phyloP scores from a whole-genome alignment of 2,888 invertebrate species.

The Mesochorus sp. region DNA sequence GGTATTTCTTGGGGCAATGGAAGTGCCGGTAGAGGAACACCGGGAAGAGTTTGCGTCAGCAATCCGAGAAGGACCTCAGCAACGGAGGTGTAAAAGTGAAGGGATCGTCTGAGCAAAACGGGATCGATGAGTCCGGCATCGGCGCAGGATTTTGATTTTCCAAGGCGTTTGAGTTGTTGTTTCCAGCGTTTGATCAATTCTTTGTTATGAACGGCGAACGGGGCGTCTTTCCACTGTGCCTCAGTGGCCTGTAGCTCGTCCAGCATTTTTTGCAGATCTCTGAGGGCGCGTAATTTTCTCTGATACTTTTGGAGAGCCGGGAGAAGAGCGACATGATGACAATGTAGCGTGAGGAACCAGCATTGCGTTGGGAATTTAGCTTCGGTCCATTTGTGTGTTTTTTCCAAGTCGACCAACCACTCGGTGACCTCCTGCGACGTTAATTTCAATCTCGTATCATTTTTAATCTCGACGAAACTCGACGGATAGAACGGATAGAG shows the following conservation, averaged over 20 bases:
- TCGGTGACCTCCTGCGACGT: conserved; percentile 91
- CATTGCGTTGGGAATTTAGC: conserved; percentile 98
- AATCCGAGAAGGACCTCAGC: conserved; percentile 90
- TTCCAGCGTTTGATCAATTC: conserved; percentile 94
- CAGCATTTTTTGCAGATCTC: conserved; percentile 94
- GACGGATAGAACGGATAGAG: conserved; percentile 94
- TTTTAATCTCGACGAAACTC: conserved; percentile 88
- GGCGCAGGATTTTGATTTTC: conserved; percentile 94
- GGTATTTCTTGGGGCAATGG: conserved; percentile 86
- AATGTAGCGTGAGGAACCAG: conserved; percentile 97
- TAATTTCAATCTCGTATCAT: conserved; percentile 92
- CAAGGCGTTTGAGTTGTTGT: conserved; percentile 89
- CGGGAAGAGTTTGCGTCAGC: conserved; percentile 84
- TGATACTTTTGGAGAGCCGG: conserved; percentile 94
- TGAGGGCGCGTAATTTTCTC: conserved; percentile 88
- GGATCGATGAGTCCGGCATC: conserved; percentile 95
- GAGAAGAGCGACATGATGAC: conserved; percentile 95
- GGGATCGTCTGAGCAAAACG: conserved; percentile 89
- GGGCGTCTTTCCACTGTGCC: conserved; percentile 91
- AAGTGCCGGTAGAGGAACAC: conserved; percentile 82
- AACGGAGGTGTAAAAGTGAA: conserved; percentile 94
- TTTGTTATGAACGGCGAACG: conserved; percentile 90
- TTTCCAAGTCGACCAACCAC: conserved; percentile 88
- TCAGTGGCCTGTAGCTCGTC: conserved; percentile 93
- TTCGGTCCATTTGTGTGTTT: conserved; percentile 87